Base-by-base conservation (phyloP, 2,888 invertebrate genomes). In the Polydrusus cervinus region DNA sequence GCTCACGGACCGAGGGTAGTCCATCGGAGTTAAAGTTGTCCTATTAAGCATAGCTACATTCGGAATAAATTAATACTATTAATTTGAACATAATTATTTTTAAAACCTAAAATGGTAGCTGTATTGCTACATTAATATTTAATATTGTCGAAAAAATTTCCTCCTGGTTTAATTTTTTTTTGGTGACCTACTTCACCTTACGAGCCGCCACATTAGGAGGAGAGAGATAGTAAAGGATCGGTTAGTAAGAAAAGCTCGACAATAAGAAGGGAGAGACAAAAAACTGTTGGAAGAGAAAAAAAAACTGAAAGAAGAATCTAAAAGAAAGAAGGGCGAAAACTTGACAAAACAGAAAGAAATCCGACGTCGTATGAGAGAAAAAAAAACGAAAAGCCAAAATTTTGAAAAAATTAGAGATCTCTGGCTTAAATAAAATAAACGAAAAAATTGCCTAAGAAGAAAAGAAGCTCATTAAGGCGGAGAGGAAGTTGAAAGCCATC, bases 401-500 rank as follows among this genome's bases (percentile, higher is more conserved):
- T 82, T 86, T 95, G 38, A 93, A 95, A 74, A 94, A 94, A 84
- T 90, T 96, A 77, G 93, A 94, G 85, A 91, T 93, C 83, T 91
- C 93, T 80, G 95, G 95, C 76, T 92, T 94, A 73, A 91, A 94
- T 57, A 94, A 96, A 84, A 90, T 97, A 30, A 93, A 93, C 73
- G 90, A 91, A 83, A 96, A 94, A 88, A 96, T 97, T 70, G 93
- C 93, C 0, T 89, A 93, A 73, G 97, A 98, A 86, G 95, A 97
- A 85, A 91, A 92, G 78, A 95, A 96, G 83, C 88, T 98, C 53
- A 87, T 97, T 77, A 93, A 94, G 83, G 95, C 94, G 0, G 95
- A 97, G 86, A 91, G 97, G 78, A 96, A 95, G 86, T 87, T 98
- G 77, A 97, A 98, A 87, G 95, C 96, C 66, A 93, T 97, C 80